Percentiles rank a stretch among this genome's conserved stretches.
Conservation (phyloP, 2,113 vertebrate genomes). For the Sisor rabdophorus region DNA sequence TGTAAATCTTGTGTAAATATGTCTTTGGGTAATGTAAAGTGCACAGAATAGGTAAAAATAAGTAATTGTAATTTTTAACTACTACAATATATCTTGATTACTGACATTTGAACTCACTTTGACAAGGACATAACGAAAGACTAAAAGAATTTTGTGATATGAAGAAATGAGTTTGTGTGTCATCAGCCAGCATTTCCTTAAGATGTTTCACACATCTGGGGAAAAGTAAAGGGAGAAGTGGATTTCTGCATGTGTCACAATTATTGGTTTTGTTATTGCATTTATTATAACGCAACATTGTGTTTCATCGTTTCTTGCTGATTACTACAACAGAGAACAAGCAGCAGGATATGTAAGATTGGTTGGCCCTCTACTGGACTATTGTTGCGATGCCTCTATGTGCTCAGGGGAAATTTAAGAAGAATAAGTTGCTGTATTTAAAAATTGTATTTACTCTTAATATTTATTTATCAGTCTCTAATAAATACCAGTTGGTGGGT, state of each 20-base stretch:
- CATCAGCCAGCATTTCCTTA: conserved; percentile 63
- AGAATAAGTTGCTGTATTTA: background rate
- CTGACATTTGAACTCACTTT: background rate
- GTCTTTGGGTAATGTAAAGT: background rate
- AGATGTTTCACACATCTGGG: conserved; percentile 51
- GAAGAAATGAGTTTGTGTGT: conserved; percentile 73
- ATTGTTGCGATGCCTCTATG: background rate
- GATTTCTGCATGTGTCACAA: background rate
- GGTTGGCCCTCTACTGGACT: conserved; percentile 46
- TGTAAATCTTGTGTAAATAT: background rate
- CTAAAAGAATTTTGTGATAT: conserved; percentile 72
- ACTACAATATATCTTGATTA: background rate
- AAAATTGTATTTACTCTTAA: background rate
- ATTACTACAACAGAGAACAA: conserved; percentile 52
- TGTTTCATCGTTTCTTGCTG: conserved; percentile 38
- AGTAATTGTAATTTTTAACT: background rate
- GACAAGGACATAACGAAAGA: conserved; percentile 66
- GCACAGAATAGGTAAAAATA: background rate
- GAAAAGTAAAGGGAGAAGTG: conserved; percentile 55
- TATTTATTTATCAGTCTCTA: background rate
- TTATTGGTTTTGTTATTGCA: background rate
- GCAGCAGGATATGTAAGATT: conserved; percentile 64
- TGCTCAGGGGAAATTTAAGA: background rate
- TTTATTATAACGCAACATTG: background rate
- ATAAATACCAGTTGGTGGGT: background rate